These are phyloP conservation scores for Brachionus asplanchnoidis DNA, from an alignment of 1,140 invertebrate species.

Conservation along the genomic window DNA sequence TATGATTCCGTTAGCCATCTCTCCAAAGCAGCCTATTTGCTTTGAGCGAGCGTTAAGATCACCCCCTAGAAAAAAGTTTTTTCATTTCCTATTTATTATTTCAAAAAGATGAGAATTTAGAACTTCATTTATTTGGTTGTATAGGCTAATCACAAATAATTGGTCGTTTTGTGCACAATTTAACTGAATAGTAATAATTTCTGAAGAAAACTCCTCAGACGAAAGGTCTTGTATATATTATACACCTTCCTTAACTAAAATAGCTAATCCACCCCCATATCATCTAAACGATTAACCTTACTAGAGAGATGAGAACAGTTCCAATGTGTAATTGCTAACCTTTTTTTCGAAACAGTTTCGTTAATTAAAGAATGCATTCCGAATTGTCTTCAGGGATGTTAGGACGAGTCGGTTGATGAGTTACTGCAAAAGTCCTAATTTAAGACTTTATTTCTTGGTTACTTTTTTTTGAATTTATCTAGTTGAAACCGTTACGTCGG, in stretches of 20 bases:
- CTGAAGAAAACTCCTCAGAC: neutral
- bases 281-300: neutral
- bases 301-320: too few species aligned
- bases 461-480: too few species aligned
- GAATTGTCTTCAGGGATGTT: too few species aligned
- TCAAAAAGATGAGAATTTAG: neutral
- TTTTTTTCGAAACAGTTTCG: too few species aligned
- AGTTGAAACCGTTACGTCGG: neutral
- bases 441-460: too few species aligned
- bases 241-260: neutral
- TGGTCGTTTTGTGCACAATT: neutral
- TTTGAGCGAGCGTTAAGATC: neutral
- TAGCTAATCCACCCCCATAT: neutral
- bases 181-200: neutral
- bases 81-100: neutral
- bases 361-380: too few species aligned
- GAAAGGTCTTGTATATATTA: neutral
- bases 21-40: neutral
- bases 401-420: too few species aligned
- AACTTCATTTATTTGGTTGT: neutral
- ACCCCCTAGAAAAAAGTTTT: neutral
- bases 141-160: neutral
- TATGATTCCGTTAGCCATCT: neutral
- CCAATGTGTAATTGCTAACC: too few species aligned
- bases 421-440: too few species aligned